Evolutionary conservation across 2,797 vertebrate species (phyloP), one percentile per base, ranked within the genome.

Genomic region (Xiphophorus birchmanni): DNA sequence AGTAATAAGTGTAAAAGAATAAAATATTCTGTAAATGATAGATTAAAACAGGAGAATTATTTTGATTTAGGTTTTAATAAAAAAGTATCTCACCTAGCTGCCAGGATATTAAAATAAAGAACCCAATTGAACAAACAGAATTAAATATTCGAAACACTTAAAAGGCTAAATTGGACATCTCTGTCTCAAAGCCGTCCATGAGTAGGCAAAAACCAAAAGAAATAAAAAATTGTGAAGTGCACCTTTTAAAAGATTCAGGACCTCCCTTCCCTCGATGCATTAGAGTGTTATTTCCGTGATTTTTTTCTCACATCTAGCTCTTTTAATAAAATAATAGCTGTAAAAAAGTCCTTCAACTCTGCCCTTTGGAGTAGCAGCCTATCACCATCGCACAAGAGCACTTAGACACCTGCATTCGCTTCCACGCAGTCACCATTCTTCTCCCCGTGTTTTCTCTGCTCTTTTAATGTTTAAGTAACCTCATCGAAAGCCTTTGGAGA

Each of bases 401-500:
- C 83, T 84, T 82, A 90, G 80, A 80, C 82, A 72, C 82, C 80
- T 74, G 73, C 80, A 58, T 84, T 85, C 78, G 83, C 23, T 76
- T 86, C 87, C 80, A 88, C 81, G 89, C 87, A 78, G 54, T 26
- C 69, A 1, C 40, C 44, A 13, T 82, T 84, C 82, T 72, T 82
- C 87, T 74, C 52, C 60, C 11, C 5, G 0, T n/a, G 23, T 69
- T 76, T 60, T 77, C 77, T 78, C 71, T 2, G 87, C 83, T 91
- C 88, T 87, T 92, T 92, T 91, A 90, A 91, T 94, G 87, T 94
- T 92, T 90, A 89, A 91, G 87, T 91, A 88, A 94, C 92, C 93
- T 92, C 91, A 91, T 92, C 91, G 90, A 87, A 90, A 83, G 82
- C 82, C 87, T 82, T 73, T 3, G 52, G 82, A 77, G 88, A 91